Evolutionary conservation across 1,140 invertebrate species (phyloP), one percentile per base, ranked within the genome.

Genomic region (Eriocheir sinensis): DNA sequence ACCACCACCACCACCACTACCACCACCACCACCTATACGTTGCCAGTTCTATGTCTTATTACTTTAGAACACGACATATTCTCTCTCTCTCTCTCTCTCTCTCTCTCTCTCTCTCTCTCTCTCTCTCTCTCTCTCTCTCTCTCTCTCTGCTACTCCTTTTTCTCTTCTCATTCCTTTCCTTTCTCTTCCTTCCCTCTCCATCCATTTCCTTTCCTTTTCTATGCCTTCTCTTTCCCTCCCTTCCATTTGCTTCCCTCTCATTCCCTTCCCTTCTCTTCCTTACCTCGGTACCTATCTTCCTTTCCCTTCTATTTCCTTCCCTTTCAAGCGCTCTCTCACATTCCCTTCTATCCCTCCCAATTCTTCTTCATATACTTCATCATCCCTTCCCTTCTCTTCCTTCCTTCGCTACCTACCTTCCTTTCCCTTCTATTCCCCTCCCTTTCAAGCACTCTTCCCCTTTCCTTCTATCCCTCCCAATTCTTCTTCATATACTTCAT

Each of bases 121-220:
- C 53, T 72, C 53, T 72, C 53, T 72, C 53, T 72, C 53, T 72
- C 53, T 72, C 53, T 72, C 53, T 72, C 53, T 72, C 53, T 72
- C 53, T 72, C 12, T 27, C 53, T 72, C 12, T 27, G 12, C 53
- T 27, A 72, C 53, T 72, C 79, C 79, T 8, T 32, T 32, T 32
- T 15, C 30, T 15, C 81, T 38, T 1, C 81, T 6, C 81, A 2
- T 21, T 8, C 79, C 79, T 32, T 32, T 15, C 79, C 34, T 6
- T 9, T 8, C 79, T 27, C 81, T 38, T 34, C n/a, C 17, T 36
- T 38, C 34, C 81, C n/a, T 21, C n/a, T n/a, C n/a, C n/a, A n/a
- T n/a, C n/a, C n/a, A n/a, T n/a, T n/a, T n/a, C n/a, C n/a, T n/a
- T n/a, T n/a, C n/a, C n/a, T n/a, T n/a, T n/a, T n/a, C n/a, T n/a